A percentile compares a stretch with the other conserved stretches of the same genome.
Evolutionary conservation across 2,888 invertebrate genomes (phyloP).

Genomic region (Odontocerum albicorne): DNA sequence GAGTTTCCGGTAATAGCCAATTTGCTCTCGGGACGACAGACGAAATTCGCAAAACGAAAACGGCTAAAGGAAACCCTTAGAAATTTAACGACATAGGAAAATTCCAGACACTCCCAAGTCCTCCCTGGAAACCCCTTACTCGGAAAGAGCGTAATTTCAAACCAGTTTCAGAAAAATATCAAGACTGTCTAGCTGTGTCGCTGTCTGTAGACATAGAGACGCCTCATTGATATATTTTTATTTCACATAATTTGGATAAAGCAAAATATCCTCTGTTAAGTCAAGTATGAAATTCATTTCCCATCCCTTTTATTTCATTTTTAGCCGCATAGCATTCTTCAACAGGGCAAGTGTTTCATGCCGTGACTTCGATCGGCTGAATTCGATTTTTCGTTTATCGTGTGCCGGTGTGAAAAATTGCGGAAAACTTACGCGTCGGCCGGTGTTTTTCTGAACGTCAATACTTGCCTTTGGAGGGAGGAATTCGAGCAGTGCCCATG

Average conservation of each 20-base stretch:
- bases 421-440: slow-evolving; percentile 32
- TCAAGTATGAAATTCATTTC: too few species aligned
- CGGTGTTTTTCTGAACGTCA: slow-evolving; percentile 31
- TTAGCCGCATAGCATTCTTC: neutral
- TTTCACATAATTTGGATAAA: too few species aligned
- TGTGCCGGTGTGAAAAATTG: slow-evolving; percentile 32
- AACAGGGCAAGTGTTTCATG: neutral
- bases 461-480: slow-evolving; percentile 24
- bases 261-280: too few species aligned
- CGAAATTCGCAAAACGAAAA: slow-evolving; percentile 11
- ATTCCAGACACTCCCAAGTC: too few species aligned
- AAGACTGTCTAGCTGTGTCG: too few species aligned
- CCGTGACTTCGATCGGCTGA: slow-evolving; percentile 10
- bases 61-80: slow-evolving; percentile 11
- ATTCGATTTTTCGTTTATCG: slow-evolving; percentile 30
- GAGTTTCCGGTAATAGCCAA: slow-evolving; percentile 24
- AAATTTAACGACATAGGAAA: slow-evolving; percentile 8
- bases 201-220: too few species aligned
- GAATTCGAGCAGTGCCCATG: slow-evolving; percentile 13
- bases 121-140: too few species aligned
- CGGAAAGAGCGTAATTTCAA: too few species aligned
- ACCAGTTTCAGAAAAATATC: too few species aligned
- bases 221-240: too few species aligned
- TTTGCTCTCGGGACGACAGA: slow-evolving; percentile 15
- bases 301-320: too few species aligned